A percentile compares a stretch with the other conserved stretches of the same genome.
Evolutionary conservation across 2,797 vertebrate genomes (phyloP).

Genomic region (Pelodytes ibericus): DNA sequence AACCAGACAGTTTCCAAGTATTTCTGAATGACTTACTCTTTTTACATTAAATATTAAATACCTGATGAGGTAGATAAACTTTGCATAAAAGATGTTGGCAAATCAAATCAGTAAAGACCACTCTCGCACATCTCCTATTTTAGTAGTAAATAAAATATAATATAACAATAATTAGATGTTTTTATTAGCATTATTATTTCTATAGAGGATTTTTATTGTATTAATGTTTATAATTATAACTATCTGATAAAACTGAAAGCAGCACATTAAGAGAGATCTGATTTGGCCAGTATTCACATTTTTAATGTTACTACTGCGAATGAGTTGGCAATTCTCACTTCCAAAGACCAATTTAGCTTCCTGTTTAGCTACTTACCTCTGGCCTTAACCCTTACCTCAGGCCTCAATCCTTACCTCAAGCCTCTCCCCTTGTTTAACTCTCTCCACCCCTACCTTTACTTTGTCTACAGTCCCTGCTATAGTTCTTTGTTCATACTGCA

Average conservation of each 20-base stretch:
- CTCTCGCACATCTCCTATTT: conserved; percentile 59
- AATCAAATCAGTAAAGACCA: conserved; percentile 63
- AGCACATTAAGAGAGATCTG: conserved; percentile 1
- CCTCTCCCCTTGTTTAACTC: too few species aligned
- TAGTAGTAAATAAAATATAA: conserved; percentile 60
- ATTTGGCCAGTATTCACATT: conserved; percentile 22
- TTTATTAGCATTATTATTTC: conserved; percentile 1
- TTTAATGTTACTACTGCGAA: conserved; percentile 41
- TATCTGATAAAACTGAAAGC: conserved; percentile 24
- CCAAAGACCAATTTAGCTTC: conserved; percentile 38
- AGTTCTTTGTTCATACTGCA: too few species aligned
- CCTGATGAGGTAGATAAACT: conserved; percentile 71
- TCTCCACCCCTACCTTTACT: neutral
- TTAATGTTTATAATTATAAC: conserved; percentile 18
- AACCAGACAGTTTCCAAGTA: conserved; percentile 73
- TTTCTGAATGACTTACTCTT: conserved; percentile 76
- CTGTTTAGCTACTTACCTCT: too few species aligned
- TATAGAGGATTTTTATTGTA: conserved; percentile 4
- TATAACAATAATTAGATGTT: conserved; percentile 44
- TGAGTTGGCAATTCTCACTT: conserved; percentile 41
- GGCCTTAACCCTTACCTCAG: too few species aligned
- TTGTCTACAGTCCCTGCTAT: neutral
- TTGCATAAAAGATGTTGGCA: conserved; percentile 61
- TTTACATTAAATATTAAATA: conserved; percentile 81
- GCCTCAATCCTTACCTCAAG: too few species aligned